Percentiles rank a stretch among this genome's conserved stretches.
These are phyloP conservation scores for Odontomachus brunneus DNA, from an alignment of 1,140 invertebrate species.

Conservation along the genomic window DNA sequence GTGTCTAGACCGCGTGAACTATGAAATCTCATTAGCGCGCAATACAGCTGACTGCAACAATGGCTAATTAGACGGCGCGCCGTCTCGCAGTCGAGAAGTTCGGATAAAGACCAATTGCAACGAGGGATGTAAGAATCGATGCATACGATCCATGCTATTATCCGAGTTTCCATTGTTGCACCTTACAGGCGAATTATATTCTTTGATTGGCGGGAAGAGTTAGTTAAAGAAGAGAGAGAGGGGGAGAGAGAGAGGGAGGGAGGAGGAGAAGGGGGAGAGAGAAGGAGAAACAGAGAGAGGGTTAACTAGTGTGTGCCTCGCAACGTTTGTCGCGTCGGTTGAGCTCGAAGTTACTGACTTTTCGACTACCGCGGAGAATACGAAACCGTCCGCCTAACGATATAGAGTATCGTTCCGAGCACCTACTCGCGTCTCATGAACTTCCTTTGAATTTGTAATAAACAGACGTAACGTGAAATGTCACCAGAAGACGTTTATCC, in stretches of 20 bases:
- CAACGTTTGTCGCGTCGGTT: not conserved
- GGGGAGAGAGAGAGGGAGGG: no score
- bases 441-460: conserved; percentile 31
- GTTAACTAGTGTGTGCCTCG: no score
- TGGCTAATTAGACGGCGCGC: conserved; percentile 36
- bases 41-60: conserved; percentile 2
- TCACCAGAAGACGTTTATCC: conserved; percentile 14
- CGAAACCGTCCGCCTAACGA: not conserved
- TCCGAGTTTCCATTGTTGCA: conserved; percentile 52
- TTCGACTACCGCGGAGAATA: conserved; percentile 3
- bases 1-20: conserved; percentile 4
- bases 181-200: conserved; percentile 55
- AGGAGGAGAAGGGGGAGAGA: no score
- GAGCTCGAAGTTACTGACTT: conserved; percentile 7
- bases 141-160: conserved; percentile 2
- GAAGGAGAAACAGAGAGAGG: no score
- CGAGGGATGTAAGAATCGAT: conserved; percentile 55
- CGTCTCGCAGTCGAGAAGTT: conserved; percentile 14
- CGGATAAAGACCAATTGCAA: conserved; percentile 20
- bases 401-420: not conserved
- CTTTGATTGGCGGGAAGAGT: conserved; percentile 23
- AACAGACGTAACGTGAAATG: not conserved
- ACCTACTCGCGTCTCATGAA: not conserved
- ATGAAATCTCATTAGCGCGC: conserved; percentile 18
- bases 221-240: no score